Base-by-base conservation (phyloP, 2,797 vertebrate genomes). In the Cryptoprocta ferox region DNA sequence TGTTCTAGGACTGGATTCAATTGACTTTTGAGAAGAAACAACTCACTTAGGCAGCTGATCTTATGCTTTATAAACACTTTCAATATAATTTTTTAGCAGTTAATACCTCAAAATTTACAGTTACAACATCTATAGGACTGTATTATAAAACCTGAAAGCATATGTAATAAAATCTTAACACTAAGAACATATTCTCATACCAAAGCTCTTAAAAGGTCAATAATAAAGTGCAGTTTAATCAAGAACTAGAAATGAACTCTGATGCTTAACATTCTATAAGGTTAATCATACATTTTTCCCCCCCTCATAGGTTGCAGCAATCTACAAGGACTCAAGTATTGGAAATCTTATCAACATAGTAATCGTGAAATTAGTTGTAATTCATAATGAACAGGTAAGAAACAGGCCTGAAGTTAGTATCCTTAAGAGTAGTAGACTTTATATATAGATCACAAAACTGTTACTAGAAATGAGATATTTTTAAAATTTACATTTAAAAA, bases 311-410 rank as follows among this genome's bases (percentile, higher is more conserved):
- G 99, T 99, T 98, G 99, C 99, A 98, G 99, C 99, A 18, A 99
- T 99, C 97, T 99, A 99, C 98, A 99, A 99, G 98, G 99, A 99
- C 98, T 99, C 99, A 98, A 99, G 99, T 95, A 99, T 99, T 97
- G 99, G 99, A 98, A 99, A 99, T 98, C 99, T 99, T 97, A 99
- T 99, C 98, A 99, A 99, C 98, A 99, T 99, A 98, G 98, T 99
- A 98, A 99, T 99, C 80, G 99, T 99, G 97, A 99, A 99, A 98
- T 98, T 99, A 92, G 98, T 99, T 97, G 93, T 99, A 96, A 98
- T 99, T 98, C 99, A 99, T 98, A 99, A 99, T 98, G 99, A 99
- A 97, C 99, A 99, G 99, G 99, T 99, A 99, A 98, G 99, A 95
- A 96, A 79, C 12, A 18, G 18, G 12, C 81, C 18, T 88, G 85